Evolutionary conservation across 2,888 invertebrate genomes (phyloP).

Genomic region (Cyclophora punctaria): DNA sequence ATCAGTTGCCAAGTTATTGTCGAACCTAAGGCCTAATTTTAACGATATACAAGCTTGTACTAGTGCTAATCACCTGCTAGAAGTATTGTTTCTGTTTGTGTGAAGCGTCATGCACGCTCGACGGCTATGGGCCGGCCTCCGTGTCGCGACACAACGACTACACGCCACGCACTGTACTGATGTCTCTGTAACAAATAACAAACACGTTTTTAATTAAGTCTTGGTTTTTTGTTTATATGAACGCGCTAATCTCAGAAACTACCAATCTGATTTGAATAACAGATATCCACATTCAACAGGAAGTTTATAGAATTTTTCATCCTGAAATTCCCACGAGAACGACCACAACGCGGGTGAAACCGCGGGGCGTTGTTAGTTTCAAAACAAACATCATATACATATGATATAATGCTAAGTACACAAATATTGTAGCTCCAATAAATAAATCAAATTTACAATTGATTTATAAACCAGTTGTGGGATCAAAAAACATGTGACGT

Average conservation of each 20-base stretch:
- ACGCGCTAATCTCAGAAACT: not conserved
- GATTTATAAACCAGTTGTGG: conserved; percentile 3
- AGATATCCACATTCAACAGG: not conserved
- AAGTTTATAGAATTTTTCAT: not conserved
- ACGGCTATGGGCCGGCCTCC: conserved; percentile 69
- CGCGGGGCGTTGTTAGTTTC: too few species aligned
- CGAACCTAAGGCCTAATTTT: too few species aligned
- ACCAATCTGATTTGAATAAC: not conserved
- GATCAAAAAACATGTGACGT: conserved; percentile 13
- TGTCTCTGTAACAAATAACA: conserved; percentile 82
- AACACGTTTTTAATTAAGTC: conserved; percentile 13
- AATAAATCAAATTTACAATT: conserved; percentile 6
- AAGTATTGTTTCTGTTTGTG: conserved; percentile 80
- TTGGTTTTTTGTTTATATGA: not conserved
- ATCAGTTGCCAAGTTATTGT: too few species aligned
- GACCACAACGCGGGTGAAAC: too few species aligned
- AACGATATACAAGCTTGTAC: not conserved
- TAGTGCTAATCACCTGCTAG: conserved; percentile 79
- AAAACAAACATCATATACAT: too few species aligned
- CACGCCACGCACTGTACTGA: conserved; percentile 93
- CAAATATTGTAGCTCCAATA: not conserved
- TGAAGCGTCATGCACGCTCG: conserved; percentile 93
- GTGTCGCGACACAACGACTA: conserved; percentile 64
- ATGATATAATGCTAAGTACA: too few species aligned
- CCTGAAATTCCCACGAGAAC: too few species aligned